phyloP scores from a whole-genome alignment of 1,140 invertebrate genomes.

The Globodera rostochiensis region DNA sequence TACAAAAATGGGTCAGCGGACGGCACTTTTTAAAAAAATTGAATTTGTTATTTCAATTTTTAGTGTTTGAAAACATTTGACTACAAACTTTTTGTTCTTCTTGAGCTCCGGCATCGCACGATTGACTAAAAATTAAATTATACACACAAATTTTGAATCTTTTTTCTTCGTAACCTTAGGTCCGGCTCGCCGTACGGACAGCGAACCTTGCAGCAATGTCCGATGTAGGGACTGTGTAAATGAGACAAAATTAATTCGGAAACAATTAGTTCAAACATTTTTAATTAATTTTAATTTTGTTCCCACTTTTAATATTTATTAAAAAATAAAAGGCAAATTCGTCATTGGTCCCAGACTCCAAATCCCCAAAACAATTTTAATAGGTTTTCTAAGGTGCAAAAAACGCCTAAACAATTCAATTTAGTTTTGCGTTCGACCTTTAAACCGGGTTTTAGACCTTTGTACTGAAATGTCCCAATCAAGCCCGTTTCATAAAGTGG shows the following conservation, averaged over 20 bases:
- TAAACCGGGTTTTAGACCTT: no score
- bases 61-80: background rate
- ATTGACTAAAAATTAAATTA: constrained; percentile 54
- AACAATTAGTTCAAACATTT: background rate
- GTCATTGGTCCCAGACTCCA: no score
- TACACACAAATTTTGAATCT: background rate
- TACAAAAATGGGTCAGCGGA: constrained; percentile 63
- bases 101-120: constrained; percentile 60
- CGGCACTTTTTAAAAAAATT: constrained; percentile 42
- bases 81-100: constrained; percentile 56
- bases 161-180: constrained; percentile 54
- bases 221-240: constrained; percentile 59
- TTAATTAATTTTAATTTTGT: no score
- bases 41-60: background rate
- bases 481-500: no score
- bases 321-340: background rate
- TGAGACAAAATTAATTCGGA: background rate
- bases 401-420: no score
- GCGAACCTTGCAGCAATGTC: constrained; percentile 60
- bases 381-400: no score
- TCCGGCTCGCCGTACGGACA: constrained; percentile 65
- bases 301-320: background rate
- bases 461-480: no score
- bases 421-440: no score
- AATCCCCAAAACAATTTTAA: no score